Base-by-base conservation (phyloP, 2,113 vertebrate species). In the Xyliphius kryptos region DNA sequence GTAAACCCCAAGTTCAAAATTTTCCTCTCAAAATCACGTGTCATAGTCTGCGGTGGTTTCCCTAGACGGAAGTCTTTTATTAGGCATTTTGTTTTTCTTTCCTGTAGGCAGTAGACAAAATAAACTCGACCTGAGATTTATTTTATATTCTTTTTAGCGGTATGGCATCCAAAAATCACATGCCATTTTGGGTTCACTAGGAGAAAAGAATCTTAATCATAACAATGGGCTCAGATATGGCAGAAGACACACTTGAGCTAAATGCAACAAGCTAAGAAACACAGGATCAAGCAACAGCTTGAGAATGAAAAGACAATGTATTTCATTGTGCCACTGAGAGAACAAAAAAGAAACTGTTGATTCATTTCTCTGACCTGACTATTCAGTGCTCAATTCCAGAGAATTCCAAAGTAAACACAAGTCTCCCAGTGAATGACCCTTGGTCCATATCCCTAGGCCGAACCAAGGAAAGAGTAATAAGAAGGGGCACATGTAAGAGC, bases 131-230 rank as follows among this genome's bases (percentile, higher is more conserved):
- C 81, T 73, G 71, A 79, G 86, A 84, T 85, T 79, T 77, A 77
- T 85, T 85, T 79, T 63, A 41, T 43, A 81, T 81, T 86, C 81
- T 85, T 74, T 78, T 78, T 41, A 60, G 71, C 48, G 1, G 50
- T 7, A 48, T 75, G 71, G 77, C 72, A 82, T 91, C 89, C 90
- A 92, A 92, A 84, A 89, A 89, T 87, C 74, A 91, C 90, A 91
- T 79, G 77, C 82, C 82, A 54, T 82, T 83, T 77, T 65, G 83
- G 86, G 73, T 84, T 80, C 85, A 83, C 81, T 80, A 76, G 84
- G 85, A 59, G 76, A 83, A 85, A 89, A 87, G 86, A 89, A 91
- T 90, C 88, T 89, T 81, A 89, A 91, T 86, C 82, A 91, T 91
- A 91, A 91, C 89, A 92, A 89, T 86, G 75, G 70, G 71, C 75